Evolutionary conservation across 2,113 vertebrate species (phyloP).

Genomic region (Lepidothrix coronata): DNA sequence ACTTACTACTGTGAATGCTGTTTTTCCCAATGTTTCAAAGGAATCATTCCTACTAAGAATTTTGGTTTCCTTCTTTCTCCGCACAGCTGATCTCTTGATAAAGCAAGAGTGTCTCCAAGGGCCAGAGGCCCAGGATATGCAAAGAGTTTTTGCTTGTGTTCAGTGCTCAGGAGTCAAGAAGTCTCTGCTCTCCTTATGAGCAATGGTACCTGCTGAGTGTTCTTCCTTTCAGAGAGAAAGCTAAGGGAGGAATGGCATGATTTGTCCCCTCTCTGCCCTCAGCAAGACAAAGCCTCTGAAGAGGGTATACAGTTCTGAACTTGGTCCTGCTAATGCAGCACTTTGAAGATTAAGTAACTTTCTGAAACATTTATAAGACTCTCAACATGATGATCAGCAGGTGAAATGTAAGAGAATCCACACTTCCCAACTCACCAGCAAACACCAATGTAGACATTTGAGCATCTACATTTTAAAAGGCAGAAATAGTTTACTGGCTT

Average conservation of each 20-base stretch:
- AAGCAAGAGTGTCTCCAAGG: background rate
- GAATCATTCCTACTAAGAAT: background rate
- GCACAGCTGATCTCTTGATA: background rate
- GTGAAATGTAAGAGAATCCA: background rate
- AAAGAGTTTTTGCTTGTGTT: background rate
- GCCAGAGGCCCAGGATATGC: background rate
- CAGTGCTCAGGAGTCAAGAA: background rate
- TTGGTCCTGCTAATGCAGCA: background rate
- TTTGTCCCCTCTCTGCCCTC: background rate
- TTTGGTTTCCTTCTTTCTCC: background rate
- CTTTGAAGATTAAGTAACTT: background rate
- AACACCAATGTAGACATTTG: background rate
- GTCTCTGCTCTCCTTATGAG: background rate
- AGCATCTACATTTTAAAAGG: background rate
- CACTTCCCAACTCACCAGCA: background rate
- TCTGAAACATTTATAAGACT: background rate
- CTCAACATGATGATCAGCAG: background rate
- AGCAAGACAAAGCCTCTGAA: background rate
- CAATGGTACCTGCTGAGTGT: background rate
- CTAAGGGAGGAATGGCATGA: background rate
- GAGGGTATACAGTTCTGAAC: background rate
- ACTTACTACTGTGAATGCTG: background rate
- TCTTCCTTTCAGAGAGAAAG: background rate
- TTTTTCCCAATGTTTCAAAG: background rate
- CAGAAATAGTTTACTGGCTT: background rate